Conservation (phyloP, 2,797 vertebrate species). For the Takifugu rubripes region DNA sequence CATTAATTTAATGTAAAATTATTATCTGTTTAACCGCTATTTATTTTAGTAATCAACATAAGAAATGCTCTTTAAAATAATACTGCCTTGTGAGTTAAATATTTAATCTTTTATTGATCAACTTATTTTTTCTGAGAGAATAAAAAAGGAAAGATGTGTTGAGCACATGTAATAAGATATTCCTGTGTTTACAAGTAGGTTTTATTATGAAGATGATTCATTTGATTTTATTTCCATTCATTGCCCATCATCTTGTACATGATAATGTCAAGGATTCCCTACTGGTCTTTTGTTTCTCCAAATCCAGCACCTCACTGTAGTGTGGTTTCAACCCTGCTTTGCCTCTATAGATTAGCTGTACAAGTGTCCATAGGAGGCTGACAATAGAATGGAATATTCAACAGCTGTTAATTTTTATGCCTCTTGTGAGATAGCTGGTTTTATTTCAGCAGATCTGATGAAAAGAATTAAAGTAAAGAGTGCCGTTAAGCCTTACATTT, state of each 20-base stretch:
- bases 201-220: slow-evolving; percentile 4
- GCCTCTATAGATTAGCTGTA: slow-evolving; percentile 4
- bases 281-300: slow-evolving; percentile 9
- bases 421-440: neutral
- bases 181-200: neutral
- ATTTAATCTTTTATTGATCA: too few species aligned
- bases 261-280: neutral
- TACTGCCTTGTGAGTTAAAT: too few species aligned
- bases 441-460: neutral
- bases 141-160: too few species aligned
- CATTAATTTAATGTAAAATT: too few species aligned
- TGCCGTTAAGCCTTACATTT: too few species aligned
- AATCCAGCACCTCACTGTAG: slow-evolving; percentile 1
- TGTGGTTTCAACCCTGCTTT: slow-evolving; percentile 6
- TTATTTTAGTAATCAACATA: too few species aligned
- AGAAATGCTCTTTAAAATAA: too few species aligned
- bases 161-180: slow-evolving; percentile 2
- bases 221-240: slow-evolving; percentile 14
- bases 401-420: slow-evolving; percentile 6
- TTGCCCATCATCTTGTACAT: neutral
- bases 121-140: too few species aligned
- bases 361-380: slow-evolving; percentile 8
- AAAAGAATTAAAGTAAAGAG: neutral
- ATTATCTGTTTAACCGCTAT: too few species aligned
- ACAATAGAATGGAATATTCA: slow-evolving; percentile 10